These are phyloP conservation scores for Hippopotamus amphibius DNA, from an alignment of 2,113 vertebrate genomes.

Conservation along the genomic window DNA sequence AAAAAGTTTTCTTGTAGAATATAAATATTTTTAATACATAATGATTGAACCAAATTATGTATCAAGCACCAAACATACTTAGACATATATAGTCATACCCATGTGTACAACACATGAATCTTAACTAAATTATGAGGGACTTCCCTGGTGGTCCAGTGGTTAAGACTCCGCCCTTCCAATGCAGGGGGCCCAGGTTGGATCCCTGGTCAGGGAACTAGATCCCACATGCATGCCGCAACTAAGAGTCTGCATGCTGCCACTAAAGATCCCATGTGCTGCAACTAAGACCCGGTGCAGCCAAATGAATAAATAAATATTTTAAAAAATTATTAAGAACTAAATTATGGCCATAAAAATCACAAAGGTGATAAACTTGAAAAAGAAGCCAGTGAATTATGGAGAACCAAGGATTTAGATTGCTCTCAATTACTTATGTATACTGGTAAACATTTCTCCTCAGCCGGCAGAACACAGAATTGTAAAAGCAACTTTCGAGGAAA, in stretches of 20 bases:
- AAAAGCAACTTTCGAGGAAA: slow-evolving; percentile 45
- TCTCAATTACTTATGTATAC: slow-evolving; percentile 33
- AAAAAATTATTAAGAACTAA: background rate
- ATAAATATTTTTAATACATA: slow-evolving; percentile 42
- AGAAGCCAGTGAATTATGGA: slow-evolving; percentile 6
- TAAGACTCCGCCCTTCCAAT: no score
- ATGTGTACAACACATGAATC: background rate
- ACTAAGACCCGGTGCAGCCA: no score
- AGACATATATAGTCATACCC: background rate
- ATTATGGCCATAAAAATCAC: background rate
- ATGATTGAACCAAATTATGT: slow-evolving; percentile 4
- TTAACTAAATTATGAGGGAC: background rate
- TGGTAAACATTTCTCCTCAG: background rate
- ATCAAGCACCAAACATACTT: background rate
- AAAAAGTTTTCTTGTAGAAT: background rate
- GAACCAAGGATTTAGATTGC: background rate
- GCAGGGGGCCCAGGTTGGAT: no score
- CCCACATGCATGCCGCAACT: no score
- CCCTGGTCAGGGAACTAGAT: no score
- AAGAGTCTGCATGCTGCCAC: no score
- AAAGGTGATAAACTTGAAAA: background rate
- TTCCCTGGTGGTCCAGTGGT: no score
- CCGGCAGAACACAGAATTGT: slow-evolving; percentile 27
- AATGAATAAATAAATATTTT: no score
- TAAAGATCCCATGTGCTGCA: no score